Evolutionary conservation across 2,113 vertebrate species (phyloP).

Genomic region (Hypocryptadius cinnamomeus): DNA sequence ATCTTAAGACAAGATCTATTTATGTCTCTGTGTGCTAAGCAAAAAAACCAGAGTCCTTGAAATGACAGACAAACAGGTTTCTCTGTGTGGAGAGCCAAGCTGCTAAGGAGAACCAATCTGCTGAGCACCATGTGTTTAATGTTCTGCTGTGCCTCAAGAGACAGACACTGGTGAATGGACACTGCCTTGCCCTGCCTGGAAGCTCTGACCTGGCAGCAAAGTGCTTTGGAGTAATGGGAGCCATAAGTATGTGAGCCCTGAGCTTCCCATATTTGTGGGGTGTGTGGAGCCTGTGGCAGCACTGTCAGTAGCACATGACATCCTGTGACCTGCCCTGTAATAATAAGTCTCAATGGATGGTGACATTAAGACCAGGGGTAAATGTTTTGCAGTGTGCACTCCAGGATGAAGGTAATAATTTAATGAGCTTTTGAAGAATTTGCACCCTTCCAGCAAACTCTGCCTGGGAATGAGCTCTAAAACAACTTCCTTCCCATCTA

Average conservation of each 20-base stretch:
- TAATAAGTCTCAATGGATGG: background rate
- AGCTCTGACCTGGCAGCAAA: slow-evolving; percentile 4
- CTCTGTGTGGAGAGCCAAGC: background rate
- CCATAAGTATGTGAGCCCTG: background rate
- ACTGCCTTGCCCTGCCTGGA: background rate
- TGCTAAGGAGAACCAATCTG: background rate
- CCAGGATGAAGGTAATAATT: background rate
- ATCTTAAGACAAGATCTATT: background rate
- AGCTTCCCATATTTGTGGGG: slow-evolving; percentile 7
- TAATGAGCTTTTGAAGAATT: slow-evolving; percentile 29
- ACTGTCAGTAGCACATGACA: background rate
- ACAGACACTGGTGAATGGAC: background rate
- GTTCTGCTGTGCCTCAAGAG: background rate
- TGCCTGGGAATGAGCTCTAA: background rate
- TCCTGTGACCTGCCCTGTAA: background rate
- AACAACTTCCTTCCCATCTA: background rate
- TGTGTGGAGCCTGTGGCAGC: background rate
- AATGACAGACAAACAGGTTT: background rate
- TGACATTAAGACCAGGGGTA: background rate
- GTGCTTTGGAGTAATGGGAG: background rate
- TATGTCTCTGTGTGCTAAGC: background rate
- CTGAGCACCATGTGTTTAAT: background rate
- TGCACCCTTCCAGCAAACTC: background rate
- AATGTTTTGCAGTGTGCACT: background rate
- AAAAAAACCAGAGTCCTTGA: background rate